Evolutionary conservation across 2,797 vertebrate species (phyloP).

Genomic region (Chloroceryle inda): DNA sequence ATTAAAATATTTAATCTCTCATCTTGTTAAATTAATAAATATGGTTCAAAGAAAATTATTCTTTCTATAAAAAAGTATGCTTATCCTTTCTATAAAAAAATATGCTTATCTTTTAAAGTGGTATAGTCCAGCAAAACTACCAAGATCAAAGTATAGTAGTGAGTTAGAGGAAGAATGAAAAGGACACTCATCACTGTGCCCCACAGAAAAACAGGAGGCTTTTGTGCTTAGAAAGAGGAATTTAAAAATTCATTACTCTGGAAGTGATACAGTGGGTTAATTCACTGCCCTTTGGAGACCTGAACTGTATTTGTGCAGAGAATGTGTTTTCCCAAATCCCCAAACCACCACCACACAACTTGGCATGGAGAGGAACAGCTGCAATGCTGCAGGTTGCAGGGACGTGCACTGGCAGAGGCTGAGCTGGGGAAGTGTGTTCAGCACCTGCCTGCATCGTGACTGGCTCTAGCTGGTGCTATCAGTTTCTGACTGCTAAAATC

Average conservation of each 20-base stretch:
- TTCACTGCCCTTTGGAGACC: constrained; percentile 30
- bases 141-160: constrained; percentile 22
- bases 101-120: not conserved
- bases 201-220: constrained; percentile 43
- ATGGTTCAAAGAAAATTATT: not conserved
- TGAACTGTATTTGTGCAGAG: not conserved
- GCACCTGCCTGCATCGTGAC: constrained; percentile 44
- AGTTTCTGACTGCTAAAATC: constrained; percentile 3
- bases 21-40: constrained; percentile 33
- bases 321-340: constrained; percentile 27
- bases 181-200: not conserved
- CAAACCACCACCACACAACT: not conserved
- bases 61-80: not conserved
- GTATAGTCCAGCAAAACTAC: not conserved
- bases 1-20: constrained; percentile 30
- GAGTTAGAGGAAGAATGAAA: constrained; percentile 34
- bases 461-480: not conserved
- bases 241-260: constrained; percentile 29
- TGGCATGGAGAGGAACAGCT: constrained; percentile 26
- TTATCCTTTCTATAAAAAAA: not conserved
- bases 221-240: constrained; percentile 59
- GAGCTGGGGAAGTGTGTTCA: not conserved
- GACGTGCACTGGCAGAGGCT: constrained; percentile 6
- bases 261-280: constrained; percentile 38
- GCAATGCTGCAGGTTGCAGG: constrained; percentile 29